A percentile compares a stretch with the other conserved stretches of the same genome.
phyloP scores from a whole-genome alignment of 2,113 vertebrate species.

The Motacilla tschutschensis region DNA sequence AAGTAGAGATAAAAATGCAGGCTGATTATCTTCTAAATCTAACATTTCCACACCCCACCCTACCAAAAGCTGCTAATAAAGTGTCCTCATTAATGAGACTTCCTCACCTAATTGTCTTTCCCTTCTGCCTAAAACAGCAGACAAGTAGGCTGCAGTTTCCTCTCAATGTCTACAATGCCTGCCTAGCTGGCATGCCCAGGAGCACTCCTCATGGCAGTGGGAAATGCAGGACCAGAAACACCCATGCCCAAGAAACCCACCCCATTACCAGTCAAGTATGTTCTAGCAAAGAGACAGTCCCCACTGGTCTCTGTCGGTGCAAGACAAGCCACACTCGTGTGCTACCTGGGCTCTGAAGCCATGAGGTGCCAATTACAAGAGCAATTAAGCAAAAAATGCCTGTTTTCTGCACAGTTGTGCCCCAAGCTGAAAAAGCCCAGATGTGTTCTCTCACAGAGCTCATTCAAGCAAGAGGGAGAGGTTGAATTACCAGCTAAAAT shows the following conservation, averaged over 20 bases:
- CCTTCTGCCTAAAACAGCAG: neutral
- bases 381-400: neutral
- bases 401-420: neutral
- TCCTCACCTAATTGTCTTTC: neutral
- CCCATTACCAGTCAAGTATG: fast-evolving
- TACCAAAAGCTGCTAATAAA: neutral
- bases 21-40: constrained; percentile 5
- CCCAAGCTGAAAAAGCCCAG: neutral
- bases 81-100: neutral
- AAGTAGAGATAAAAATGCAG: neutral
- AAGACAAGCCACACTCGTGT: fast-evolving
- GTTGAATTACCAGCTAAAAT: neutral
- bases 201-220: neutral
- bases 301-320: fast-evolving
- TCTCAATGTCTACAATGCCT: neutral
- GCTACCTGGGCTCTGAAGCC: neutral
- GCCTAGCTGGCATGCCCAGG: neutral
- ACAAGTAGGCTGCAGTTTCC: neutral
- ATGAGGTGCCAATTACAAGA: neutral
- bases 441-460: neutral
- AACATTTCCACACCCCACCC: neutral
- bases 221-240: neutral
- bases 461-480: neutral
- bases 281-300: neutral
- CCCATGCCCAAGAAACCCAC: neutral